Percentiles rank a stretch among this genome's conserved stretches.
These are phyloP conservation scores for Scleropages formosus DNA, from an alignment of 2,797 vertebrate species.

Conservation along the genomic window DNA sequence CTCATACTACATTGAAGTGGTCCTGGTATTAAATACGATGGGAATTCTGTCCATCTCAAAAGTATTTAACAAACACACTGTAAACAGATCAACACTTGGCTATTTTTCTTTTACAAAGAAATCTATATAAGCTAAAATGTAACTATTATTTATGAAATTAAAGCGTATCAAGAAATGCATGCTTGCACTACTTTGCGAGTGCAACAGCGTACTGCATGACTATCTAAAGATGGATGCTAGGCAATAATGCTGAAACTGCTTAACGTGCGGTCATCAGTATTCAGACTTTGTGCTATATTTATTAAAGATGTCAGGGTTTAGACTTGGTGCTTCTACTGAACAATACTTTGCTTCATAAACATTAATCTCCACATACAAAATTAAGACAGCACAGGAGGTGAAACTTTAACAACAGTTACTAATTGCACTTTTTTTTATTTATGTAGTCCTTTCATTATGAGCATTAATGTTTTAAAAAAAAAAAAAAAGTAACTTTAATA, in stretches of 20 bases:
- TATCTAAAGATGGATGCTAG: conserved; percentile 48
- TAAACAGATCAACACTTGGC: conserved; percentile 39
- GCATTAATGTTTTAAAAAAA: conserved; percentile 54
- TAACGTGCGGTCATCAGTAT: conserved; percentile 38
- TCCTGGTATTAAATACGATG: conserved; percentile 34
- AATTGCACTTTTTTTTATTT: conserved; percentile 73
- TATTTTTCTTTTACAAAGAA: conserved; percentile 31
- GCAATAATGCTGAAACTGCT: conserved; percentile 37
- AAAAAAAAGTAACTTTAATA: conserved; percentile 52
- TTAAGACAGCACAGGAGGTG: conserved; percentile 66
- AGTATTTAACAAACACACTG: conserved; percentile 16
- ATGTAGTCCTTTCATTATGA: conserved; percentile 67
- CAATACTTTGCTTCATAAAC: conserved; percentile 62
- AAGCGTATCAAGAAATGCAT: conserved; percentile 61
- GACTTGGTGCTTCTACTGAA: conserved; percentile 60
- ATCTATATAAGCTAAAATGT: conserved; percentile 40
- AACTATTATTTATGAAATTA: conserved; percentile 45
- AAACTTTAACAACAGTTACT: conserved; percentile 69
- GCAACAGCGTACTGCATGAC: conserved; percentile 46
- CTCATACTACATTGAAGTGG: conserved; percentile 47
- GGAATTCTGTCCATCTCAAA: conserved; percentile 20
- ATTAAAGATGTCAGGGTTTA: conserved; percentile 55
- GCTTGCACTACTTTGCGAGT: conserved; percentile 51
- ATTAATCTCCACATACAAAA: conserved; percentile 54
- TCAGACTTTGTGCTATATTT: conserved; percentile 55